Evolutionary conservation across 2,797 vertebrate genomes (phyloP).

Genomic region (Todus mexicanus): DNA sequence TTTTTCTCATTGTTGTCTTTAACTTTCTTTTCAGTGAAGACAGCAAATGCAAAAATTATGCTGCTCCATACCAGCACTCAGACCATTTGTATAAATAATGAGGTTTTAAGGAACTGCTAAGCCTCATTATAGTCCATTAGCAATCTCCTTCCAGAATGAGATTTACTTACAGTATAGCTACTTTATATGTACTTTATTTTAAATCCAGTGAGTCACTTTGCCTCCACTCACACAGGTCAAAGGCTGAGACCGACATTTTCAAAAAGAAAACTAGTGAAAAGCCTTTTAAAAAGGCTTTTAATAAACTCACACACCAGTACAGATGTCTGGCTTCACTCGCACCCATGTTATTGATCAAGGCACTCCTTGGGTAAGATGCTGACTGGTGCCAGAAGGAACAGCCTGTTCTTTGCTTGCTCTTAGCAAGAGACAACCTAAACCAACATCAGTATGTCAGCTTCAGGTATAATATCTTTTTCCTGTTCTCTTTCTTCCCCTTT

Average conservation of each 20-base stretch:
- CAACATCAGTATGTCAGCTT: background rate
- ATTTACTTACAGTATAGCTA: background rate
- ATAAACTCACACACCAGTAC: background rate
- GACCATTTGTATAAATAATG: conserved; percentile 16
- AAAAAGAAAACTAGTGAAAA: background rate
- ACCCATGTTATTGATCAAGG: accelerated
- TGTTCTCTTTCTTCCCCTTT: background rate
- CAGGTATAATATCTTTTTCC: background rate
- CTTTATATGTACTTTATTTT: background rate
- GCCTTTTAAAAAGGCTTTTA: background rate
- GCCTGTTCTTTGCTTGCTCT: background rate
- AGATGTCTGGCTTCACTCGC: background rate
- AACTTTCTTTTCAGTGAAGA: background rate
- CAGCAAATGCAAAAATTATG: conserved; percentile 26
- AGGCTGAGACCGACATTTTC: background rate
- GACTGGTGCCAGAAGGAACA: background rate
- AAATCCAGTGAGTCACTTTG: background rate
- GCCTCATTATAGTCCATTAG: background rate
- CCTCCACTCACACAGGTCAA: background rate
- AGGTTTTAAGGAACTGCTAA: background rate
- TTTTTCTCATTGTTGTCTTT: conserved; percentile 42
- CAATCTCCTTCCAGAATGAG: background rate
- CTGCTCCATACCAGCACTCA: background rate
- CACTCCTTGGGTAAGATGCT: background rate
- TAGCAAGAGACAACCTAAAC: background rate